Conservation (phyloP, 2,888 invertebrate species). For the Drosophila histrio region DNA sequence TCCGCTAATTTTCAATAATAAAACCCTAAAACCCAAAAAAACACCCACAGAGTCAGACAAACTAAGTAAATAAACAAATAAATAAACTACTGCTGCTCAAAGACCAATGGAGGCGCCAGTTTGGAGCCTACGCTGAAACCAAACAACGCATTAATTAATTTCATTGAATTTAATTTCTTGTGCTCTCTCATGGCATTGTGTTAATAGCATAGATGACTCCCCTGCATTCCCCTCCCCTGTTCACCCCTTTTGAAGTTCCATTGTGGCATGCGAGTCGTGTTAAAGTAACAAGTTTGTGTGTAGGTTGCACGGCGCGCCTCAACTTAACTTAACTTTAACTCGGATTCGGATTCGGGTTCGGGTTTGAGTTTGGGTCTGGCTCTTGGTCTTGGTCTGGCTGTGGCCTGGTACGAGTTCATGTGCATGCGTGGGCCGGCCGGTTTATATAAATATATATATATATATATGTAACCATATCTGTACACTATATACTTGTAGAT, state of each 20-base stretch:
- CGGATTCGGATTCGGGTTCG: conserved; percentile 13
- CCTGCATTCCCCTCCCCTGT: not conserved
- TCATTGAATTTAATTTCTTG: conserved; percentile 69
- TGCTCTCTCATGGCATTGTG: conserved; percentile 27
- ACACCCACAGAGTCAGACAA: not conserved
- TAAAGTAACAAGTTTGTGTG: conserved; percentile 39
- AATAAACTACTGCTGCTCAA: conserved; percentile 26
- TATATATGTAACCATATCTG: conserved; percentile 4
- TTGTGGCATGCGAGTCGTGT: conserved; percentile 42
- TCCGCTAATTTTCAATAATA: conserved; percentile 20
- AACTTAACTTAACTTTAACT: conserved; percentile 24
- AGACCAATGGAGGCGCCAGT: conserved; percentile 42
- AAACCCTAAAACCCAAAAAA: conserved; percentile 20
- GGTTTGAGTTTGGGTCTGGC: conserved; percentile 5
- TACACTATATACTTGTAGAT: conserved; percentile 10
- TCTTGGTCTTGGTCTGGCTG: conserved; percentile 7
- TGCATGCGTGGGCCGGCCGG: conserved; percentile 77
- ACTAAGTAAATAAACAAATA: conserved; percentile 22
- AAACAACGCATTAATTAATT: conserved; percentile 68
- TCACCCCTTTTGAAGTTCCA: not conserved
- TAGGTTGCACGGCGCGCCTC: conserved; percentile 55
- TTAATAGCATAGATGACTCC: conserved; percentile 16
- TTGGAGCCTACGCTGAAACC: conserved; percentile 50
- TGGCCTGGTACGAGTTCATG: conserved; percentile 48
- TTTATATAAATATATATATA: conserved; percentile 34